phyloP scores from a whole-genome alignment of 2,113 vertebrate genomes.

The Coracopsis vasa region DNA sequence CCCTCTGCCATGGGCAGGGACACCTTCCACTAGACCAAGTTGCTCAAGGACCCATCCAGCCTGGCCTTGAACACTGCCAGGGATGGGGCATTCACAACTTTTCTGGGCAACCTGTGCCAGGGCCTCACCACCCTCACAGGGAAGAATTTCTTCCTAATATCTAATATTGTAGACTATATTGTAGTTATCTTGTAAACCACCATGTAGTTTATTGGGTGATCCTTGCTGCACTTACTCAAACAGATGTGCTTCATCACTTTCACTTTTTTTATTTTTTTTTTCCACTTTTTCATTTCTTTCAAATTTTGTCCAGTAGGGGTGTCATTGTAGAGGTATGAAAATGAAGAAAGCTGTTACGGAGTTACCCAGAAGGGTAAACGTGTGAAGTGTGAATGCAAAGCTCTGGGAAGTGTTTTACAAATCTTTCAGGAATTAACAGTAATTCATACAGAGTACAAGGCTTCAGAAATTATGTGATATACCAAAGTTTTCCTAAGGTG shows the following conservation, averaged over 20 bases:
- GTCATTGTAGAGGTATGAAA: neutral
- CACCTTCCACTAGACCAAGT: neutral
- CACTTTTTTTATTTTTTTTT: neutral
- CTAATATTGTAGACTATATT: neutral
- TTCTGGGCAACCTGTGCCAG: neutral
- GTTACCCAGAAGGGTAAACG: neutral
- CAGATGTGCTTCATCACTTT: neutral
- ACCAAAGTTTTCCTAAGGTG: neutral
- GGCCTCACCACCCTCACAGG: neutral
- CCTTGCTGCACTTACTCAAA: neutral
- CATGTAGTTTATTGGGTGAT: neutral
- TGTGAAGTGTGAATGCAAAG: neutral
- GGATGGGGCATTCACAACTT: neutral
- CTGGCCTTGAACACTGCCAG: neutral
- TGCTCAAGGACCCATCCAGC: neutral
- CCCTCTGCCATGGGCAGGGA: neutral
- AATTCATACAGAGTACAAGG: neutral
- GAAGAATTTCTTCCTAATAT: neutral
- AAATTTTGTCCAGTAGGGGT: neutral
- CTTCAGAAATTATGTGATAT: neutral
- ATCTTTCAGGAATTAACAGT: neutral
- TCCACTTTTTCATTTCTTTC: neutral
- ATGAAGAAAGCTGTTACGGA: neutral
- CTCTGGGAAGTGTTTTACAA: neutral
- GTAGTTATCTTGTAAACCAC: neutral